Evolutionary conservation across 2,797 vertebrate genomes (phyloP), one percentile per base, ranked within the genome.

Genomic region (Acanthurus lineatus): DNA sequence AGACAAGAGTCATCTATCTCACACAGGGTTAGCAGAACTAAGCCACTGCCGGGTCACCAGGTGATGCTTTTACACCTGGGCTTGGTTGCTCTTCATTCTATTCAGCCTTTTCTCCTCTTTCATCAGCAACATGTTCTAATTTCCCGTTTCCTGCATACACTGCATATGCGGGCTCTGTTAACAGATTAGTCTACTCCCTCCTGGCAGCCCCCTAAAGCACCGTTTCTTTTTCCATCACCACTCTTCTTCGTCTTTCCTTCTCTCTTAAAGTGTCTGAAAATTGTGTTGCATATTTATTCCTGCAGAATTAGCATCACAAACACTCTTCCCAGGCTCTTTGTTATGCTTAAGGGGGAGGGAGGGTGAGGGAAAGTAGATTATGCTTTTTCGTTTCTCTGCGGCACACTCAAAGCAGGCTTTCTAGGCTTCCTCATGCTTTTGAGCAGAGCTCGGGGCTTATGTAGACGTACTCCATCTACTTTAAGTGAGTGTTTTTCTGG

Each of bases 281-380:
- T 87, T 80, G 75, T 85, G 85, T 87, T 86, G 84, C 88, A 87
- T 89, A 91, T 92, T 92, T 91, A 90, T 92, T 92, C 82, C 81
- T 83, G 61, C 65, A 81, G 86, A 91, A 94, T 93, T 93, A 91
- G 87, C 92, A 94, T 94, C 90, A 92, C 87, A 92, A 92, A 93
- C 85, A 90, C 85, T 81, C 70, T 87, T 81, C 75, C 80, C 62
- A 49, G 76, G 81, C 84, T 88, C 79, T 89, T 89, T 91, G 91
- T 91, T 89, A 85, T 85, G 87, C 91, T 91, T 86, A 68, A 76
- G 90, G 82, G 86, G 83, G 78, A 84, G 73, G 77, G 63, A 72
- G 85, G 72, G 77, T 54, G 79, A 84, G 77, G 83, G 76, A 73
- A 86, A 91, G 89, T 88, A 89, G 90, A 94, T 93, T 94, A 92